Evolutionary conservation across 2,888 invertebrate genomes (phyloP), one percentile per base, ranked within the genome.

Genomic region (Dicyrtomina minuta): DNA sequence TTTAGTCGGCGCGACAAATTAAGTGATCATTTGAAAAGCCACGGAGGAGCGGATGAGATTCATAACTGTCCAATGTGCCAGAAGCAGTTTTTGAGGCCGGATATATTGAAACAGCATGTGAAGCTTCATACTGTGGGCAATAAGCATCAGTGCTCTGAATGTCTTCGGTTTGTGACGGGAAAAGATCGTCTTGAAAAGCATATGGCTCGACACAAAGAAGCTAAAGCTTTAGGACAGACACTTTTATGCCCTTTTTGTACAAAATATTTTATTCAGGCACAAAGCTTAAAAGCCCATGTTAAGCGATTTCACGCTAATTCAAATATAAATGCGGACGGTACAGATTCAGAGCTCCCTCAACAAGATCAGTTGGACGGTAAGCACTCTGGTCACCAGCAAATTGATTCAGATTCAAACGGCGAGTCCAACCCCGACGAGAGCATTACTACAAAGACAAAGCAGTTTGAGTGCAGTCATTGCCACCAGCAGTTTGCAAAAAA

Each of bases 61-160:
- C 73, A 74, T 26, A 70, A 73, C 22, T 76, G 76, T 58, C 70
- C 70, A 12, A 66, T 72, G 67, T 76, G 76, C 51, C 69, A 72
- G 56, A 73, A 72, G 49, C 70, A 72, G 55, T 74, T 76, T 60
- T 64, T 74, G 6, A 66, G 76, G 6, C 74, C 70, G 20, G 76
- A 76, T 41, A 74, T 76, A 17, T 70, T 76, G 12, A 74, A 74
- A 8, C 76, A 74, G 43, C 76, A 76, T 44, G 71, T 73, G 10
- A 73, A 74, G 51, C 69, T 74, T 20, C 76, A 76, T 33, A 66
- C 68, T 10, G 70, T 73, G 73, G 68, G 70, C 2, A 70, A 73
- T 51, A 76, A 76, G 24, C 72, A 73, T 43, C 76, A 76, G 41
- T 76, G 76, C 49, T 66, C 76, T 10, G 74, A 73, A 26, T 76